phyloP scores from a whole-genome alignment of 2,113 vertebrate genomes.

The Erinaceus europaeus region DNA sequence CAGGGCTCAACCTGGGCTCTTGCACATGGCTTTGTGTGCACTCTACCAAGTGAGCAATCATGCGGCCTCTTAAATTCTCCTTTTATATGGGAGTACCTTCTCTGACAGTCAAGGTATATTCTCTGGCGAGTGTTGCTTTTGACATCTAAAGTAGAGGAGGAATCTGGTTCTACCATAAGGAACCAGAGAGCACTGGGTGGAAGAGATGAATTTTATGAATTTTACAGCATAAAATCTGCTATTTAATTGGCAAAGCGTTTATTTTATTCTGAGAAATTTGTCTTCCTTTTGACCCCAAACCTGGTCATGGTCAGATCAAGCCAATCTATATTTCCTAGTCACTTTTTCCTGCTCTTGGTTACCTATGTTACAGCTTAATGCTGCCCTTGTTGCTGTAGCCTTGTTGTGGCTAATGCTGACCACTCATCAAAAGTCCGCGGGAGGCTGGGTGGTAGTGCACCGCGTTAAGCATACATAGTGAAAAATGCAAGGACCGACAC shows the following conservation, averaged over 20 bases:
- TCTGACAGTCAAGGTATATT: neutral
- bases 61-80: neutral
- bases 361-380: neutral
- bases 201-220: neutral
- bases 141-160: neutral
- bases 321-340: neutral
- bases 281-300: neutral
- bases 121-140: neutral
- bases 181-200: too few relatives aligned
- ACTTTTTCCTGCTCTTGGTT: neutral
- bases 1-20: too few relatives aligned
- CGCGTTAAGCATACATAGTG: too few relatives aligned
- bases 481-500: too few relatives aligned
- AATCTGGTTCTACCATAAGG: slow-evolving; percentile 1
- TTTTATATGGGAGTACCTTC: slow-evolving; percentile 1
- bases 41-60: too few relatives aligned
- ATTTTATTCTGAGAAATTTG: neutral
- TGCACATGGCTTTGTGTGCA: too few relatives aligned
- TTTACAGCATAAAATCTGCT: neutral
- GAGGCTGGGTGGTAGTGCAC: too few relatives aligned
- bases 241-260: neutral
- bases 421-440: too few relatives aligned
- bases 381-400: too few relatives aligned
- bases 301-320: neutral
- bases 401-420: too few relatives aligned